phyloP scores from a whole-genome alignment of 2,797 vertebrate genomes.

The Peromyscus nudipes region DNA sequence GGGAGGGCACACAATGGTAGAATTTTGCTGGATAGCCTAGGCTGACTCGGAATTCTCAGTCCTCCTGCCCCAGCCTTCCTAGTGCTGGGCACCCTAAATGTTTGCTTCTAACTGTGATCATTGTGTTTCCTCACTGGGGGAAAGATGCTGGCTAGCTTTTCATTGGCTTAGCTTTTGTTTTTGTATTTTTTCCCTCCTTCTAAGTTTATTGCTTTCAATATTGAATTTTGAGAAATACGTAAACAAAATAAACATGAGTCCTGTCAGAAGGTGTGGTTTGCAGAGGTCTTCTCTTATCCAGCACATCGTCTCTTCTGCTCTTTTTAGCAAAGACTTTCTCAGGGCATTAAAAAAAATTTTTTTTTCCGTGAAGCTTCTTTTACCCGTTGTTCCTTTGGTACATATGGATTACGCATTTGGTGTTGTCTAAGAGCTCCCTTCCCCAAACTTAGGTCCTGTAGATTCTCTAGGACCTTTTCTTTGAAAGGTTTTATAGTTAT shows the following conservation, averaged over 20 bases:
- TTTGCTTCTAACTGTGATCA: not conserved
- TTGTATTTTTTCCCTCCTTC: not conserved
- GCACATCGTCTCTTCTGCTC: not conserved
- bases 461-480: conserved; percentile 19
- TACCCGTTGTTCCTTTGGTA: not conserved
- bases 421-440: not conserved
- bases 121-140: not conserved
- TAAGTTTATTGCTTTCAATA: not conserved
- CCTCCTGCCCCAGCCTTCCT: not conserved
- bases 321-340: not conserved
- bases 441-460: not conserved
- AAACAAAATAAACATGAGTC: not conserved
- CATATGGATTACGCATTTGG: not conserved
- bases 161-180: not conserved
- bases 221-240: not conserved
- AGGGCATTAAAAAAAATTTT: not conserved
- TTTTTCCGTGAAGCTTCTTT: not conserved
- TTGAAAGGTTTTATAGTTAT: conserved; percentile 7
- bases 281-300: not conserved
- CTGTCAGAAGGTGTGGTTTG: not conserved
- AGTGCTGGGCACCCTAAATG: not conserved
- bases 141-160: not conserved
- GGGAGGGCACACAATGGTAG: not conserved
- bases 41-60: not conserved
- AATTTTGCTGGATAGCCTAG: not conserved